phyloP scores from a whole-genome alignment of 1,140 invertebrate species.

The Copidosoma floridanum region DNA sequence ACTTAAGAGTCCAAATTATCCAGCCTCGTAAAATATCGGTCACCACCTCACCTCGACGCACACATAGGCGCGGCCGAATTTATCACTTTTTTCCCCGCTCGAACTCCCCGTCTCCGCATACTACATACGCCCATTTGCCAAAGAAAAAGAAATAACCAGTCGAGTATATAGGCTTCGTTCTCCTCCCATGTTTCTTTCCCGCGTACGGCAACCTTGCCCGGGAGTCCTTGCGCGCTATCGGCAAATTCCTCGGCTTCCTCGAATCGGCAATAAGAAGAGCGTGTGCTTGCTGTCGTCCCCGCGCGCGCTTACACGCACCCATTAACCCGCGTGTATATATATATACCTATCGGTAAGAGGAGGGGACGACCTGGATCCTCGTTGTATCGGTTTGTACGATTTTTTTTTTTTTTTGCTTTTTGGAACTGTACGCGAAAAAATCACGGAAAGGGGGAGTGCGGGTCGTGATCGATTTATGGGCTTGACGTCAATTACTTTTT shows the following conservation, averaged over 20 bases:
- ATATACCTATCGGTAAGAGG: too few relatives aligned
- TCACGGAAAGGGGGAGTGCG: too few relatives aligned
- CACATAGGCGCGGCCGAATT: not conserved
- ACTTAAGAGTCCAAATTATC: too few relatives aligned
- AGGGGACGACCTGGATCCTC: too few relatives aligned
- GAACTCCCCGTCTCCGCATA: not conserved
- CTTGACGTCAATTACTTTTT: too few relatives aligned
- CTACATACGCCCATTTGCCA: not conserved
- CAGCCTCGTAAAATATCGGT: too few relatives aligned
- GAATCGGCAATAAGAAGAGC: slow-evolving; percentile 1
- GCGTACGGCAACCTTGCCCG: not conserved
- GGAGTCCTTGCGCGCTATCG: slow-evolving; percentile 13
- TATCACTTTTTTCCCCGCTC: not conserved
- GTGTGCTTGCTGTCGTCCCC: not conserved
- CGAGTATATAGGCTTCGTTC: not conserved
- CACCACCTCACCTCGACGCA: too few relatives aligned
- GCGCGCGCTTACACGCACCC: not conserved
- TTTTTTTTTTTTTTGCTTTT: too few relatives aligned
- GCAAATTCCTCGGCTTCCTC: slow-evolving; percentile 8
- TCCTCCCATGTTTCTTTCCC: not conserved
- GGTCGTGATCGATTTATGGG: too few relatives aligned
- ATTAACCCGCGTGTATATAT: too few relatives aligned
- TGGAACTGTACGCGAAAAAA: too few relatives aligned
- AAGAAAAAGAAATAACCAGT: not conserved
- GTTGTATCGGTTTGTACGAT: too few relatives aligned